A percentile compares a stretch with the other conserved stretches of the same genome.
phyloP scores from a whole-genome alignment of 1,140 invertebrate genomes.

The Macrobrachium rosenbergii region DNA sequence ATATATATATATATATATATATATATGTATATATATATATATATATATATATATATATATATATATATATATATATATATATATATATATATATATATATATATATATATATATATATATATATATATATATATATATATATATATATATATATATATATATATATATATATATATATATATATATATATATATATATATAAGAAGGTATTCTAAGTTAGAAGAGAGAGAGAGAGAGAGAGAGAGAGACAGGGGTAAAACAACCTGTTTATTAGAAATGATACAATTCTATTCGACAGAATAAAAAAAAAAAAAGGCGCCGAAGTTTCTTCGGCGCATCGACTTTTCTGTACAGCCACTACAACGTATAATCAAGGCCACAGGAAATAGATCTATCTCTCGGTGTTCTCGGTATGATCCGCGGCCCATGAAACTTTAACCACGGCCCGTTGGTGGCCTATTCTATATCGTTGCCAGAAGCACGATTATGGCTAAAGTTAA shows the following conservation, averaged over 20 bases:
- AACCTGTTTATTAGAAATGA: neutral
- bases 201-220: neutral
- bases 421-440: too few relatives aligned
- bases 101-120: neutral
- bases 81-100: slow-evolving; percentile 9
- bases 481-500: too few relatives aligned
- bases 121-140: too few relatives aligned
- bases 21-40: neutral
- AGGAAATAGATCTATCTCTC: too few relatives aligned
- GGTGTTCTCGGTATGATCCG: too few relatives aligned
- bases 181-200: neutral
- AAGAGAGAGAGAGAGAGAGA: slow-evolving; percentile 47
- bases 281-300: neutral
- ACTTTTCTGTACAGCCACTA: too few relatives aligned
- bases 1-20: too few relatives aligned
- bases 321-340: neutral
- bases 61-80: too few relatives aligned
- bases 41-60: neutral
- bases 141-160: neutral
- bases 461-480: too few relatives aligned
- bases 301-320: neutral
- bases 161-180: neutral
- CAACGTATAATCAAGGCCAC: too few relatives aligned
- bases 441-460: too few relatives aligned
- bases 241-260: slow-evolving; percentile 16